Percentiles rank a stretch among this genome's conserved stretches.
phyloP scores from a whole-genome alignment of 2,113 vertebrate genomes.

The Siniperca knerii region DNA sequence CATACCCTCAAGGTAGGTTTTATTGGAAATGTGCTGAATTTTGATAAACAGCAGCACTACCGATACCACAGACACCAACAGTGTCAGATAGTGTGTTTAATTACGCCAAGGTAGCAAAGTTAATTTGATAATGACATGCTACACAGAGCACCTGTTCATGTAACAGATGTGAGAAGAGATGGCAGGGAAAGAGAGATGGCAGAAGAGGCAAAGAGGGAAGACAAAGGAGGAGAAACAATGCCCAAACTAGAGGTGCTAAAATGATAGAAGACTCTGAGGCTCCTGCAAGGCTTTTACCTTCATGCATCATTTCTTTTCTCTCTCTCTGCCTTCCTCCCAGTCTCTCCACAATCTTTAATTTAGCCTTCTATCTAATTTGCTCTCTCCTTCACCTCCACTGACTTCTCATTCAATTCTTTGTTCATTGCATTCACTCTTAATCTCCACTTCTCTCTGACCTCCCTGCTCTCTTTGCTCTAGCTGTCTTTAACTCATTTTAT shows the following conservation, averaged over 20 bases:
- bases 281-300: constrained; percentile 45
- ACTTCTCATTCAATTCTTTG: constrained; percentile 49
- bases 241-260: constrained; percentile 18
- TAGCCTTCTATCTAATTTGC: constrained; percentile 53
- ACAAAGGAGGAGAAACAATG: constrained; percentile 5
- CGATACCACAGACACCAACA: not conserved
- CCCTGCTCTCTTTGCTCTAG: not conserved
- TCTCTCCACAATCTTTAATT: constrained; percentile 58
- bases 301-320: constrained; percentile 49
- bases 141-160: constrained; percentile 22
- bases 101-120: constrained; percentile 11
- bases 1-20: not conserved
- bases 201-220: not conserved
- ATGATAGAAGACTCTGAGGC: constrained; percentile 34
- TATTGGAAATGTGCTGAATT: not conserved
- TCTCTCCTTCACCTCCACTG: constrained; percentile 56
- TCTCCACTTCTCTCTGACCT: constrained; percentile 45
- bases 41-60: not conserved
- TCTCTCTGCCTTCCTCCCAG: constrained; percentile 11
- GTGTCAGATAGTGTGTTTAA: not conserved
- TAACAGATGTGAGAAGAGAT: constrained; percentile 17
- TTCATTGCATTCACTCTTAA: constrained; percentile 42
- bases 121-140: constrained; percentile 32
- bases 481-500: constrained; percentile 11
- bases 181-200: not conserved